Evolutionary conservation across 2,888 invertebrate species (phyloP).

Genomic region (Netelia inedita): DNA sequence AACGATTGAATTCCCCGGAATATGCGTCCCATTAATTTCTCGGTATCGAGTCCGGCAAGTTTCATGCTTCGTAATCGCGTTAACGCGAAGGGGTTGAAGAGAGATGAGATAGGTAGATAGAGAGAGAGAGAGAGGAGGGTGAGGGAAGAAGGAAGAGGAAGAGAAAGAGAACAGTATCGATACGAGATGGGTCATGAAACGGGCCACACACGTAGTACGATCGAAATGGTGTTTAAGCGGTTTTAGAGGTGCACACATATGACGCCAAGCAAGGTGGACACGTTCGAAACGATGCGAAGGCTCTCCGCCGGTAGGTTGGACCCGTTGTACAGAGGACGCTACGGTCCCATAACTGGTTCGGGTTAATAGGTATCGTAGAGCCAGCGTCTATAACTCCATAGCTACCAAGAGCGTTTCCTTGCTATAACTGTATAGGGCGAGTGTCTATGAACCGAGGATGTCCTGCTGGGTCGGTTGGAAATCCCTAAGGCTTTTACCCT

Average conservation of each 20-base stretch:
- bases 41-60: constrained; percentile 46
- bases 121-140: not conserved
- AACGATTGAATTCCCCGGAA: constrained; percentile 49
- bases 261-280: constrained; percentile 44
- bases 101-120: not conserved
- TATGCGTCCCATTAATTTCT: constrained; percentile 54
- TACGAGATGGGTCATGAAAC: constrained; percentile 30
- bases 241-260: constrained; percentile 35
- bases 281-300: constrained; percentile 37
- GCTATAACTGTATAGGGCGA: not conserved
- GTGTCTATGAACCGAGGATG: constrained; percentile 46
- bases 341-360: constrained; percentile 35
- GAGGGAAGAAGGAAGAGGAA: not conserved
- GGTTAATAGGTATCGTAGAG: constrained; percentile 49
- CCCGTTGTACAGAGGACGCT: constrained; percentile 7
- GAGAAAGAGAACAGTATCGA: constrained; percentile 6
- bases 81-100: constrained; percentile 36
- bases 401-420: constrained; percentile 33
- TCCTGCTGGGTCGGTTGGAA: constrained; percentile 29
- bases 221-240: constrained; percentile 56
- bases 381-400: constrained; percentile 34
- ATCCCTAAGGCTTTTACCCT: constrained; percentile 51
- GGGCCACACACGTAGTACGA: constrained; percentile 49
- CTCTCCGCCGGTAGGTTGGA: constrained; percentile 7
- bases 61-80: constrained; percentile 56